Percentiles rank a stretch among this genome's conserved stretches.
Conservation (phyloP, 2,888 invertebrate species). For the Ophraella communa region DNA sequence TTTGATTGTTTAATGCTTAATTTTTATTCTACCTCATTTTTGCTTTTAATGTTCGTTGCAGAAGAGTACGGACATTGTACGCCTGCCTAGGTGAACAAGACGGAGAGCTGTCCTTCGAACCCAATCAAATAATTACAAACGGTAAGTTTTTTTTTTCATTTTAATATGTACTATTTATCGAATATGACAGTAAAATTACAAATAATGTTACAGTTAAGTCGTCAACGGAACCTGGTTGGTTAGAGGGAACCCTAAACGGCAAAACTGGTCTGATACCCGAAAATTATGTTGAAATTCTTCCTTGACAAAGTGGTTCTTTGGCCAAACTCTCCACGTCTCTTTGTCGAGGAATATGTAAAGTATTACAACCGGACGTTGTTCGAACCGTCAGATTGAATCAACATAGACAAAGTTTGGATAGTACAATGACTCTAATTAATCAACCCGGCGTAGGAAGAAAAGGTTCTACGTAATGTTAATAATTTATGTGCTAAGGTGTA, state of each 20-base stretch:
- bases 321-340: constrained; percentile 55
- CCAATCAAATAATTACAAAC: constrained; percentile 97
- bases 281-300: constrained; percentile 92
- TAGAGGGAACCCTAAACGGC: constrained; percentile 93
- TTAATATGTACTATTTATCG: too few species aligned
- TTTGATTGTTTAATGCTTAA: too few species aligned
- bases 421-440: constrained; percentile 44
- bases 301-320: constrained; percentile 62
- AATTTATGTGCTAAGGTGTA: not conserved
- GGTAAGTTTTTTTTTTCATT: constrained; percentile 66
- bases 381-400: constrained; percentile 41
- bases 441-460: constrained; percentile 52
- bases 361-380: constrained; percentile 49
- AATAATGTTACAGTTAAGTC: constrained; percentile 79
- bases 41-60: constrained; percentile 48
- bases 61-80: constrained; percentile 92
- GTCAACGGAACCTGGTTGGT: constrained; percentile 96
- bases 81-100: constrained; percentile 96
- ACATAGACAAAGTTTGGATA: constrained; percentile 55
- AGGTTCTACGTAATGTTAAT: constrained; percentile 50
- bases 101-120: constrained; percentile 96
- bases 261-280: constrained; percentile 92
- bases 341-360: constrained; percentile 53
- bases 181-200: too few species aligned
- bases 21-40: too few species aligned